Conservation (phyloP, 2,113 vertebrate species). For the Pithys albifrons region DNA sequence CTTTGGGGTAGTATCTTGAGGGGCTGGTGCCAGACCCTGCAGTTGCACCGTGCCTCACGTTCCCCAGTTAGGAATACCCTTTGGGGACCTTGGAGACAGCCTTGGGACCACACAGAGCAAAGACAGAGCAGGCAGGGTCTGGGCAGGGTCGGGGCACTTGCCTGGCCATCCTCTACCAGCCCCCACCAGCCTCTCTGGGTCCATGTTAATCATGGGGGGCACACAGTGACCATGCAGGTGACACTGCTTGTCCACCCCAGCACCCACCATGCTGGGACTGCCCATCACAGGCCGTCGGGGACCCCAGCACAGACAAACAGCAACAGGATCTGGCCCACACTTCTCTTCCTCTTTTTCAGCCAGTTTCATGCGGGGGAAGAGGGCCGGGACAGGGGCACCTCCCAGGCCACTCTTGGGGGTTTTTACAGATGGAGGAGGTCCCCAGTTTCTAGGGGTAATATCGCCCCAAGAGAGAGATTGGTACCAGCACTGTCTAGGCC, state of each 20-base stretch:
- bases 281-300: too few relatives aligned
- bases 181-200: not conserved
- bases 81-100: accelerated
- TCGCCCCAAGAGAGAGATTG: not conserved
- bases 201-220: accelerated
- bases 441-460: not conserved
- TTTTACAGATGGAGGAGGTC: accelerated
- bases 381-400: not conserved
- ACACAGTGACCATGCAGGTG: not conserved
- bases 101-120: not conserved
- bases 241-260: not conserved
- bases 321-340: accelerated
- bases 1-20: not conserved
- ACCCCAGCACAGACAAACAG: not conserved
- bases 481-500: accelerated
- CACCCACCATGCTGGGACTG: accelerated
- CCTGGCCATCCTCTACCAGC: not conserved
- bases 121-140: not conserved
- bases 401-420: not conserved
- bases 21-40: not conserved
- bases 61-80: not conserved
- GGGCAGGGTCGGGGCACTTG: not conserved
- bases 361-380: too few relatives aligned
- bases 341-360: slow-evolving; percentile 9
- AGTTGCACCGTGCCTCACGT: not conserved